Conservation (phyloP, 1,140 invertebrate species). For the Eciton burchellii region DNA sequence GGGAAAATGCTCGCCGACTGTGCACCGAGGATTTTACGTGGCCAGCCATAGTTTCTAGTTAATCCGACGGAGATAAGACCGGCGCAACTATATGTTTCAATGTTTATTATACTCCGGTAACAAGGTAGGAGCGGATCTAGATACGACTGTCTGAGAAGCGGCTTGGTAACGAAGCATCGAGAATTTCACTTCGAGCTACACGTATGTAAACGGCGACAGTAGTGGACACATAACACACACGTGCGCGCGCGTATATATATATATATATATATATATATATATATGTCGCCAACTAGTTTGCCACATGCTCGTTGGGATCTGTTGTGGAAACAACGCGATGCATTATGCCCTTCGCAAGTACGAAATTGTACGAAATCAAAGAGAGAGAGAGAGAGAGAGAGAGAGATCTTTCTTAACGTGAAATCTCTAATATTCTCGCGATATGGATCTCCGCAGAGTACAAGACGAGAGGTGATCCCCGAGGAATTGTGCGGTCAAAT, state of each 20-base stretch:
- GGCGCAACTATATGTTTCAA: slow-evolving; percentile 61
- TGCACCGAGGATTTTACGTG: slow-evolving; percentile 48
- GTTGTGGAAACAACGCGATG: slow-evolving; percentile 44
- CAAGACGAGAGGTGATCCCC: no score
- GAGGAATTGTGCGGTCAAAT: no score
- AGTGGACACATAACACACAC: not conserved
- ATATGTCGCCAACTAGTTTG: slow-evolving; percentile 44
- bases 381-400: no score
- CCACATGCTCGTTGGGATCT: slow-evolving; percentile 25
- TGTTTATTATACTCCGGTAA: slow-evolving; percentile 71
- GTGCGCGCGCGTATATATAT: not conserved
- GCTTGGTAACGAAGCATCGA: slow-evolving; percentile 65
- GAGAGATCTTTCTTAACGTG: not conserved
- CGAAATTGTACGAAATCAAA: not conserved
- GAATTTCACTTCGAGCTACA: slow-evolving; percentile 60
- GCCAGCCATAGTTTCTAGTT: slow-evolving; percentile 19
- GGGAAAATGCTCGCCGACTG: slow-evolving; percentile 20
- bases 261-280: not conserved
- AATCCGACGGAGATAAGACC: slow-evolving; percentile 54
- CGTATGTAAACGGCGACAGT: slow-evolving; percentile 21
- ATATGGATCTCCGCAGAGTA: not conserved
- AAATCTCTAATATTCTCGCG: not conserved
- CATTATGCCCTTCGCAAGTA: slow-evolving; percentile 3
- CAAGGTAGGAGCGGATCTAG: slow-evolving; percentile 47
- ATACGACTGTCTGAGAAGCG: slow-evolving; percentile 49